These are phyloP conservation scores for Choloepus hoffmanni DNA, from an alignment of 2,113 vertebrate species.

Conservation along the genomic window DNA sequence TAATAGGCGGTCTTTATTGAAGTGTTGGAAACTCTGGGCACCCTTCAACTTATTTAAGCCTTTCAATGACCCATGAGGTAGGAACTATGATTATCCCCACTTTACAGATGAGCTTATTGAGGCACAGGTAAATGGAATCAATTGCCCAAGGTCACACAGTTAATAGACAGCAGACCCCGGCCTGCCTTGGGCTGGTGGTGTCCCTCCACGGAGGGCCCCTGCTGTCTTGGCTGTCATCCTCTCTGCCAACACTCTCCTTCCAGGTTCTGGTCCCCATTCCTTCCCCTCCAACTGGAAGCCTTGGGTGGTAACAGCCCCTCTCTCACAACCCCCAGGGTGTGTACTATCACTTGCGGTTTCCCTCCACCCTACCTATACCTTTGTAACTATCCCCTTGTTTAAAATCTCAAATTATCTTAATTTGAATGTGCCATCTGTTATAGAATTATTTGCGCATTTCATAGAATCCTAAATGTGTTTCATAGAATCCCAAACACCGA, in stretches of 20 bases:
- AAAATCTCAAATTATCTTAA: not conserved
- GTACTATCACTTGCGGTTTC: fast-evolving
- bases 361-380: not conserved
- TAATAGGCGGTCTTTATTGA: fast-evolving
- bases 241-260: not conserved
- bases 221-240: not conserved
- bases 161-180: not conserved
- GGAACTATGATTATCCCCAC: too few species aligned
- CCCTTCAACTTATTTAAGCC: not conserved
- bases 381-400: not conserved
- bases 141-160: not conserved
- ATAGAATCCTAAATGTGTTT: not conserved
- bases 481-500: too few species aligned
- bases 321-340: not conserved
- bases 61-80: not conserved
- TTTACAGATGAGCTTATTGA: not conserved
- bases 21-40: fast-evolving
- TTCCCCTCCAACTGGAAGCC: not conserved
- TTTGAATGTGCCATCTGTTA: not conserved
- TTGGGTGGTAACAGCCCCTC: not conserved
- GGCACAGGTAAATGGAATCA: not conserved
- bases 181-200: not conserved
- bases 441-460: not conserved
- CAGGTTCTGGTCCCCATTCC: fast-evolving
- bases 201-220: not conserved